Evolutionary conservation across 2,797 vertebrate species (phyloP).

Genomic region (Sebastolobus alascanus): DNA sequence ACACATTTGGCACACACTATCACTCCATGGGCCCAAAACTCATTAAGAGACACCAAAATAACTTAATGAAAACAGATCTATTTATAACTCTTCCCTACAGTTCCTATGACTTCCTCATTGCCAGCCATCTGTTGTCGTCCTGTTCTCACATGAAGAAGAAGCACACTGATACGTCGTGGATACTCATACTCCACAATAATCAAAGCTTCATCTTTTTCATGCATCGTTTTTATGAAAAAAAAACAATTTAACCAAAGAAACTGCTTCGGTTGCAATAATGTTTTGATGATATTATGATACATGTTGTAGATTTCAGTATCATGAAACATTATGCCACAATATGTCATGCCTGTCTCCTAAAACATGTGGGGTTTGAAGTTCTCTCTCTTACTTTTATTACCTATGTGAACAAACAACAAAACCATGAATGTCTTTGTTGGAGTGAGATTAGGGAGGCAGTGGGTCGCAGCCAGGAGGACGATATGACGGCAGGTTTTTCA

Average conservation of each 20-base stretch:
- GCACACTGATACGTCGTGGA: neutral
- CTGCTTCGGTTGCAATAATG: neutral
- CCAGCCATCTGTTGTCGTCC: neutral
- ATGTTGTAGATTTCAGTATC: neutral
- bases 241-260: neutral
- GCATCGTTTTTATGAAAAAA: neutral
- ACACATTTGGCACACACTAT: neutral
- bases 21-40: conserved; percentile 4
- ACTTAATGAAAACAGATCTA: neutral
- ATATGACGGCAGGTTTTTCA: too few relatives aligned
- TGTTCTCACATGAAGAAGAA: conserved; percentile 1
- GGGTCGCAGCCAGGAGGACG: too few relatives aligned
- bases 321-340: neutral
- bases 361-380: neutral
- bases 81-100: neutral
- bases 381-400: too few relatives aligned
- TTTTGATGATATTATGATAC: neutral
- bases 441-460: too few relatives aligned
- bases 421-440: too few relatives aligned
- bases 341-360: neutral
- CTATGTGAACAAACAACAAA: too few relatives aligned
- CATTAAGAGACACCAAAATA: neutral
- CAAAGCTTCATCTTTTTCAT: neutral
- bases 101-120: neutral
- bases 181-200: neutral